Percentiles rank a stretch among this genome's conserved stretches.
phyloP scores from a whole-genome alignment of 30 jellyfish, hydroid and myxozoan genomes.

The Cassiopea andromeda region DNA sequence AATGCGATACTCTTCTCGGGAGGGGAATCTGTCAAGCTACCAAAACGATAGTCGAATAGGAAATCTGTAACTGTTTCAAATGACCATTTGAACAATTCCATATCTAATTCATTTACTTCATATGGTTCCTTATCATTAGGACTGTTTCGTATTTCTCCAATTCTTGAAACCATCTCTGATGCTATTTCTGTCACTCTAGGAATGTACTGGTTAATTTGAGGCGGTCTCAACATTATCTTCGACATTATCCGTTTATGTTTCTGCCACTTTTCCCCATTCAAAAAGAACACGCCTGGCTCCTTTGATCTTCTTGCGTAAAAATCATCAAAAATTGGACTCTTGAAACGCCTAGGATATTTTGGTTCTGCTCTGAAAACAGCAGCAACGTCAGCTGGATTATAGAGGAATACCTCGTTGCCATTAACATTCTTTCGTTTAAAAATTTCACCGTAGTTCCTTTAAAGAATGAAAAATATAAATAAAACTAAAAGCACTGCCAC shows the following conservation, averaged over 20 bases:
- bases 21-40: constrained; percentile 44
- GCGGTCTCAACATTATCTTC: constrained; percentile 74
- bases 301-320: constrained; percentile 26
- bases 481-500: too few relatives aligned
- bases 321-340: constrained; percentile 14
- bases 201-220: constrained; percentile 40
- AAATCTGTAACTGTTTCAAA: constrained; percentile 74
- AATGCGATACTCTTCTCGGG: constrained; percentile 47
- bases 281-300: constrained; percentile 79
- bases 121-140: constrained; percentile 3
- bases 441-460: constrained; percentile 56
- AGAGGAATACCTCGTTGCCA: constrained; percentile 38
- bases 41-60: constrained; percentile 63
- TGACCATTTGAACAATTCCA: constrained; percentile 78
- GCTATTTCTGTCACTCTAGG: constrained; percentile 56
- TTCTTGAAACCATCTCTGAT: constrained; percentile 35
- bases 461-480: too few relatives aligned
- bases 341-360: constrained; percentile 52
- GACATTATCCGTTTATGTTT: constrained; percentile 52
- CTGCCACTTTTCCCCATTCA: constrained; percentile 72
- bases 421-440: background rate
- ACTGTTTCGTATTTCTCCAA: constrained; percentile 21
- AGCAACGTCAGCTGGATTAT: constrained; percentile 50
- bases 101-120: constrained; percentile 60
- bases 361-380: constrained; percentile 62